A percentile compares a stretch with the other conserved stretches of the same genome.
phyloP scores from a whole-genome alignment of 2,113 vertebrate genomes.

The Aptenodytes forsteri region DNA sequence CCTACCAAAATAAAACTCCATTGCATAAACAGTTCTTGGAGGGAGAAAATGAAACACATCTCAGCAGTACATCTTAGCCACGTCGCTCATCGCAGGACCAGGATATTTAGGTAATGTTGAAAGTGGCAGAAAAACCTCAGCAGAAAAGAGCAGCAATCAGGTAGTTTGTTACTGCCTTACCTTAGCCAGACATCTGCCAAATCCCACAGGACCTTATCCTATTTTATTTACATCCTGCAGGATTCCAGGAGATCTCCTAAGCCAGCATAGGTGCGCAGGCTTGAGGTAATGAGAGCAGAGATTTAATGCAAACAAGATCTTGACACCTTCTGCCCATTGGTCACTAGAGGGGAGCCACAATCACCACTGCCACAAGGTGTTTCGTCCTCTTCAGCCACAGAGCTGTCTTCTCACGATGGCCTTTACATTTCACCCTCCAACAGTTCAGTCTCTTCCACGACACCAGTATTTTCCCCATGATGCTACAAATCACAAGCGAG shows the following conservation, averaged over 20 bases:
- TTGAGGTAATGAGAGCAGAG: not conserved
- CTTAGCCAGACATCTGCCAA: not conserved
- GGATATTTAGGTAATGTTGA: not conserved
- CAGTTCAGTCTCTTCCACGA: not conserved
- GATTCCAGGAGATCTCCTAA: not conserved
- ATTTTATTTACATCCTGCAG: not conserved
- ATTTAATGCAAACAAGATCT: not conserved
- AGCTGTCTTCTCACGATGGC: not conserved
- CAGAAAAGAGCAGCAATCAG: not conserved
- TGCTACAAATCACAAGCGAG: not conserved
- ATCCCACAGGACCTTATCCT: not conserved
- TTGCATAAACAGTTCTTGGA: not conserved
- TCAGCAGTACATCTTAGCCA: not conserved
- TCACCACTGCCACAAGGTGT: not conserved
- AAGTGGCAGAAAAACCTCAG: not conserved
- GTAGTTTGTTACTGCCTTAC: not conserved
- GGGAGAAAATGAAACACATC: not conserved
- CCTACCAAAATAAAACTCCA: not conserved
- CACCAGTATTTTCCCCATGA: not conserved
- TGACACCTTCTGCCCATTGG: not conserved
- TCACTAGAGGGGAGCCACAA: not conserved
- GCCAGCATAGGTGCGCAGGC: not conserved
- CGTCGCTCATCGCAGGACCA: fast-evolving
- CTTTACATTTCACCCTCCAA: not conserved
- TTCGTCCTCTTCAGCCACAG: not conserved